phyloP scores from a whole-genome alignment of 2,888 invertebrate genomes.

The Tinea semifulvella region DNA sequence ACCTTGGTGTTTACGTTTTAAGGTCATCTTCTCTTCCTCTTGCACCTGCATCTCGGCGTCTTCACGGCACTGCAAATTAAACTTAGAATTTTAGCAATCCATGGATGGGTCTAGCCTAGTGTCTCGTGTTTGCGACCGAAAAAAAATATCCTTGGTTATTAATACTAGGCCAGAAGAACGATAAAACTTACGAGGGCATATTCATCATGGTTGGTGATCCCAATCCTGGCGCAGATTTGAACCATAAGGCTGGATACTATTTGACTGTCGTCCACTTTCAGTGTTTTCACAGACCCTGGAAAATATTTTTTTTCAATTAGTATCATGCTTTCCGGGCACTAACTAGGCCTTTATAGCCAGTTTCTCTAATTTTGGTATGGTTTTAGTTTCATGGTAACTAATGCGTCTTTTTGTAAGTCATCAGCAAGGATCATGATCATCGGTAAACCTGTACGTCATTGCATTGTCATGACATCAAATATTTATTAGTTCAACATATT shows the following conservation, averaged over 20 bases:
- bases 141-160: too few species aligned
- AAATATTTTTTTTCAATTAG: too few species aligned
- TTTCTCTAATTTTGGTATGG: too few species aligned
- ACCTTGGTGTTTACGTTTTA: conserved; percentile 72
- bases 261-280: conserved; percentile 96
- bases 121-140: neutral
- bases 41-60: conserved; percentile 53
- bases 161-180: too few species aligned
- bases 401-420: too few species aligned
- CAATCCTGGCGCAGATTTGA: conserved; percentile 95
- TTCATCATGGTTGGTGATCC: conserved; percentile 98
- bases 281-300: conserved; percentile 85
- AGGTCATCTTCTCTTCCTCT: conserved; percentile 78
- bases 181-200: conserved; percentile 73
- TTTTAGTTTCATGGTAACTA: too few species aligned
- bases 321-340: too few species aligned
- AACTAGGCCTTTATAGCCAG: too few species aligned
- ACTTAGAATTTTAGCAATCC: neutral
- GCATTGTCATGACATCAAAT: too few species aligned
- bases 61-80: conserved; percentile 2
- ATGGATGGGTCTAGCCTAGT: neutral
- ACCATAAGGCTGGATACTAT: conserved; percentile 96
- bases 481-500: too few species aligned
- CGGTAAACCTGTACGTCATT: too few species aligned
- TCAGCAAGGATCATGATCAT: too few species aligned